Evolutionary conservation across 2,113 vertebrate species (phyloP).

Genomic region (Argyrosomus japonicus): DNA sequence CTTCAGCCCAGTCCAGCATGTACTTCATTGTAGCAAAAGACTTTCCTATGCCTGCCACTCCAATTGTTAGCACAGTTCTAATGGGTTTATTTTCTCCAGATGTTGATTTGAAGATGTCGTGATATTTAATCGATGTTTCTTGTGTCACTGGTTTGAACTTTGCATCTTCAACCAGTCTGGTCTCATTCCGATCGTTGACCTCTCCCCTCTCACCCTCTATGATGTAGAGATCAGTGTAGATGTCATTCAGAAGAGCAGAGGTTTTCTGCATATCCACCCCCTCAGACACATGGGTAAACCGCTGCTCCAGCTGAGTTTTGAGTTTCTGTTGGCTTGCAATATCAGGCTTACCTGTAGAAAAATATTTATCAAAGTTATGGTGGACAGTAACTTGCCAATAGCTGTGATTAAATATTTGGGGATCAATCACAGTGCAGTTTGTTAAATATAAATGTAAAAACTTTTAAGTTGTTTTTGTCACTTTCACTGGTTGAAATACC

Average conservation of each 20-base stretch:
- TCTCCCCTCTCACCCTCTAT: conserved; percentile 46
- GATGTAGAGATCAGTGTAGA: conserved; percentile 67
- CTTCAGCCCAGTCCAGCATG: conserved; percentile 71
- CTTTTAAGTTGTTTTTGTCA: too few species aligned
- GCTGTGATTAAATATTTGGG: not conserved
- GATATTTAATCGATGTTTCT: conserved; percentile 53
- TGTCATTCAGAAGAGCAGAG: conserved; percentile 39
- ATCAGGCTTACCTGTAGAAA: conserved; percentile 43
- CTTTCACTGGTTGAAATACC: too few species aligned
- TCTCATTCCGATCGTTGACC: conserved; percentile 13
- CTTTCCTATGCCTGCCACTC: conserved; percentile 69
- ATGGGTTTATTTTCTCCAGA: not conserved
- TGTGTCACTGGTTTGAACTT: conserved; percentile 43
- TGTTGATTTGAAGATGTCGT: conserved; percentile 47
- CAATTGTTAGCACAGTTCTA: conserved; percentile 44
- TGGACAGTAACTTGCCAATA: not conserved
- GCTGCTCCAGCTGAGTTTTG: conserved; percentile 29
- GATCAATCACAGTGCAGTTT: not conserved
- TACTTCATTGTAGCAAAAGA: conserved; percentile 59
- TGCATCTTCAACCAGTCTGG: not conserved
- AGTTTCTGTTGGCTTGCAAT: not conserved
- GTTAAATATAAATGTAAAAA: not conserved
- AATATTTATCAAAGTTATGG: not conserved
- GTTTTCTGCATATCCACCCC: conserved; percentile 39
- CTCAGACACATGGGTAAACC: conserved; percentile 38